Evolutionary conservation across 64 coral and sea anemone species (phyloP).

Genomic region (Dendrophyllia cribrosa): DNA sequence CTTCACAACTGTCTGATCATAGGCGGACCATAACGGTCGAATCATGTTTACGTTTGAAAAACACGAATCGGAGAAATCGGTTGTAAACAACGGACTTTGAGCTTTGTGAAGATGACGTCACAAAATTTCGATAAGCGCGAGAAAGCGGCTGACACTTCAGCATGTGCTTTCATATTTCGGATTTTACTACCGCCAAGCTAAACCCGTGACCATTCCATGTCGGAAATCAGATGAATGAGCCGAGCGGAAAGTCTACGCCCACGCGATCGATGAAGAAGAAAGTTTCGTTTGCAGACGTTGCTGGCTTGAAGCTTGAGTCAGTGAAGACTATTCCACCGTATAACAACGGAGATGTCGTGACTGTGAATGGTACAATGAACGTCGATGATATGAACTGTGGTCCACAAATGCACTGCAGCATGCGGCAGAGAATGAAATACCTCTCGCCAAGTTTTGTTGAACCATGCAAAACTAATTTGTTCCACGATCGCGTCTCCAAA

Average conservation of each 20-base stretch:
- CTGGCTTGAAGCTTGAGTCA: neutral
- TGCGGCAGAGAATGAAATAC: neutral
- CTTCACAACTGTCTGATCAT: no score
- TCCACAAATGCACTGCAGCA: neutral
- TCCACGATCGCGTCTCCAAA: neutral
- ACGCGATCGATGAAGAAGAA: conserved; percentile 28
- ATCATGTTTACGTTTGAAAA: no score
- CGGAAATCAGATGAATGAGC: neutral
- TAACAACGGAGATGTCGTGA: neutral
- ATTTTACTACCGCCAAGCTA: no score
- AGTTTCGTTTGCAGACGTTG: conserved; percentile 65
- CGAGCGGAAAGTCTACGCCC: neutral
- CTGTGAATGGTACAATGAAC: neutral
- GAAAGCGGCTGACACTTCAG: no score
- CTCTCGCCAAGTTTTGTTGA: neutral
- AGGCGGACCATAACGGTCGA: no score
- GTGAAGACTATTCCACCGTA: conserved; percentile 55
- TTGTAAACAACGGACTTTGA: no score
- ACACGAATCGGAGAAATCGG: no score
- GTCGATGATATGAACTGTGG: no score
- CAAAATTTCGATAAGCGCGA: no score
- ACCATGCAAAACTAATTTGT: neutral
- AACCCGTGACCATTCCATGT: neutral
- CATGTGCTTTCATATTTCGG: no score
- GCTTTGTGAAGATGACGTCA: no score